Base-by-base conservation (phyloP, 2,113 vertebrate species). In the Scophthalmus maximus region DNA sequence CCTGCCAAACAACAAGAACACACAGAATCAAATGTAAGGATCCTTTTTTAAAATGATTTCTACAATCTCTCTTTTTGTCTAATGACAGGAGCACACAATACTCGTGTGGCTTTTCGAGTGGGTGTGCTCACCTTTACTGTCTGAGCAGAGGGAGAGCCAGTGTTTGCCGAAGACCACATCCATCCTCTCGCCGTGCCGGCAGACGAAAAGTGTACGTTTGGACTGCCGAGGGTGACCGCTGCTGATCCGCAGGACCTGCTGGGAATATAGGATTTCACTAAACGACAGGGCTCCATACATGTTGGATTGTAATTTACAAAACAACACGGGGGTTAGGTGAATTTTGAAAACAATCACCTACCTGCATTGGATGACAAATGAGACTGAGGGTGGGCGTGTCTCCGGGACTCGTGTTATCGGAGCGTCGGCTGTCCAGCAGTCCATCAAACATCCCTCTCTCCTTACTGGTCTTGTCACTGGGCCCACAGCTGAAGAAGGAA, bases 141-240 rank as follows among this genome's bases (percentile, higher is more conserved):
- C 97, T 9, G 98, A 98, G 85, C 97, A 98, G 82, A 97, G 97
- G 3, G 95, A 94, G 0, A 97, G 83, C 97, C 97, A 99, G 81
- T 97, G 96, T 91, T 97, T 98, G n/a, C 97, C 97, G 82, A 98
- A 99, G 1, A 98, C 97, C 1, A 99, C 97, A 0, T 99, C 97
- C 97, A 99, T 97, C 91, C 97, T 94, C 80, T 99, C 97, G 0
- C 97, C 97, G 0, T 99, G 97, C 26, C 97, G 95, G 82, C 97
- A 98, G 7, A 99, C 96, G 0, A 98, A 98, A n/a, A 98, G 93
- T n/a, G 94, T 95, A 47, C 95, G 92, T 76, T 96, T 98, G n/a
- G 94, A 95, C n/a, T 94, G 93, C 0, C 94, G 93, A 0, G 93
- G 79, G 67, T 95, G 94, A 55, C 79, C 36, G 20, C 91, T 93